phyloP scores from a whole-genome alignment of 1,140 invertebrate genomes.

The Aphaenogaster ashmeadi region DNA sequence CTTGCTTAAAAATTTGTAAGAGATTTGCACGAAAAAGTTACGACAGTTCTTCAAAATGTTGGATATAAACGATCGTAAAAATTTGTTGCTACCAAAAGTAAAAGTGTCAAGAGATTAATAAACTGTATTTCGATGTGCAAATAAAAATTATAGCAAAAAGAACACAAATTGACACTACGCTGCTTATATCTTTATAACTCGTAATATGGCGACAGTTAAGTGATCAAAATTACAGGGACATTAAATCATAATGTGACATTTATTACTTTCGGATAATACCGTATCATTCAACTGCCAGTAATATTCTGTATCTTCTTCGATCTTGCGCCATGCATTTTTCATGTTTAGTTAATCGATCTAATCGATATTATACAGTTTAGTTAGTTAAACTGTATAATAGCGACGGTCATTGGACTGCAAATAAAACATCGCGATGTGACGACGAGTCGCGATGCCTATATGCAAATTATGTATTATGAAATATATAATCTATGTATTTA shows the following conservation, averaged over 20 bases:
- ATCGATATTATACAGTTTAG: background rate
- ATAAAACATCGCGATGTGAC: background rate
- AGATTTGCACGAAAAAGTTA: background rate
- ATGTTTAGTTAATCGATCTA: background rate
- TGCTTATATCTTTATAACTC: slow-evolving; percentile 58
- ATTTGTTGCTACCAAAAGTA: background rate
- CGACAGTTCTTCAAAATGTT: background rate
- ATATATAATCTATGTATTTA: background rate
- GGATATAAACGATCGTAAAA: background rate
- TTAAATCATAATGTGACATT: slow-evolving; percentile 75
- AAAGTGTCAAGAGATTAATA: background rate
- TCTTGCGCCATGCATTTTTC: background rate
- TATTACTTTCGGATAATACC: slow-evolving; percentile 72
- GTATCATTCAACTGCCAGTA: slow-evolving; percentile 75
- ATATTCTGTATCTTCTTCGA: slow-evolving; percentile 64
- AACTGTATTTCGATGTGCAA: background rate
- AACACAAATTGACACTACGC: slow-evolving; percentile 1
- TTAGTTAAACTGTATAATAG: slow-evolving; percentile 2
- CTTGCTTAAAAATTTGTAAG: background rate
- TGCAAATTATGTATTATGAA: background rate
- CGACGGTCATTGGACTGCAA: background rate
- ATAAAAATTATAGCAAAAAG: slow-evolving; percentile 1
- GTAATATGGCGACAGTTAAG: slow-evolving; percentile 55
- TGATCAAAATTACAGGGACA: slow-evolving; percentile 73
- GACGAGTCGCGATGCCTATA: background rate